phyloP scores from a whole-genome alignment of 2,888 invertebrate genomes.

The Apomyelois bistriatella region DNA sequence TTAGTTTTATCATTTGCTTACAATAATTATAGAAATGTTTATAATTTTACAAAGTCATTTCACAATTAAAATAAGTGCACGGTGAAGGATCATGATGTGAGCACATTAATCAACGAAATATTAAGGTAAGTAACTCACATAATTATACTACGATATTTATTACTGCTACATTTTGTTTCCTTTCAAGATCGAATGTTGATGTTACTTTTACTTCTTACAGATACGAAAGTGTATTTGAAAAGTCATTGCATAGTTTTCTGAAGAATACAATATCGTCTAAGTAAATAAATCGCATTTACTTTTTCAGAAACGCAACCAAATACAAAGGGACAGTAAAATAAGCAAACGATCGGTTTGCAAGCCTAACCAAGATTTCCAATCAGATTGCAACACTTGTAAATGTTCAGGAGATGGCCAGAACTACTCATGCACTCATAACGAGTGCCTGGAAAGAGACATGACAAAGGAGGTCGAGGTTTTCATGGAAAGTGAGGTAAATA shows the following conservation, averaged over 20 bases:
- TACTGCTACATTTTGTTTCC: too few species aligned
- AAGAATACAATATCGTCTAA: neutral
- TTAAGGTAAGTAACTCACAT: too few species aligned
- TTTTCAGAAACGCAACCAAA: constrained; percentile 10
- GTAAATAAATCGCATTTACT: neutral
- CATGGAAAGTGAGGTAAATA: constrained; percentile 57
- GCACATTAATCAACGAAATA: too few species aligned
- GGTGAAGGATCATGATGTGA: too few species aligned
- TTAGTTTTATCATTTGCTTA: too few species aligned
- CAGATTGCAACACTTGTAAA: constrained; percentile 78
- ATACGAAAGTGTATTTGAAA: neutral
- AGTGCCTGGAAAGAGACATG: constrained; percentile 56
- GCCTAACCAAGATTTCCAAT: constrained; percentile 63
- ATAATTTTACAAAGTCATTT: too few species aligned
- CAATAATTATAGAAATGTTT: too few species aligned
- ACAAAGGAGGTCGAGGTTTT: constrained; percentile 68
- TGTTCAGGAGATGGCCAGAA: constrained; percentile 72
- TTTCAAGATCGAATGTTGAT: too few species aligned
- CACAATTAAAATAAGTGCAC: too few species aligned
- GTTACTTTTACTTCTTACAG: too few species aligned
- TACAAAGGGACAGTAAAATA: constrained; percentile 23
- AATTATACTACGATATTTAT: too few species aligned
- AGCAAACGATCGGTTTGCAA: constrained; percentile 58
- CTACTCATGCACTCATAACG: constrained; percentile 72
- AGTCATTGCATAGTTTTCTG: neutral